Base-by-base conservation (phyloP, 2,888 invertebrate genomes). In the Cordylochernes scorpioides region DNA sequence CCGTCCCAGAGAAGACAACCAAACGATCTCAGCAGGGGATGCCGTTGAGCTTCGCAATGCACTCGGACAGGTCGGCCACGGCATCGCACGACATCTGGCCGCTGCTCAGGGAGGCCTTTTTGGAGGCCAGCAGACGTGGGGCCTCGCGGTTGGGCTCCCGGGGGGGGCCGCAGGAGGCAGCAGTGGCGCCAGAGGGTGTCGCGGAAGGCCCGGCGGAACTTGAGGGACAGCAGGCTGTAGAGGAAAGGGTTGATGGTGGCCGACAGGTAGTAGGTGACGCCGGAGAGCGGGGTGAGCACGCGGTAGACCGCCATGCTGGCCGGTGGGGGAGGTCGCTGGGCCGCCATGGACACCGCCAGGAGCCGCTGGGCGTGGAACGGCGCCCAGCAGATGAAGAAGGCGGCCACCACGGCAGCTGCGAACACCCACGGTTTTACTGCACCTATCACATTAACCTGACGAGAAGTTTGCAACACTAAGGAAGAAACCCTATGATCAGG, bases 281-380 rank as follows among this genome's bases (percentile, higher is more conserved):
- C 53, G 6, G 49, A 50, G 5, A 52, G 40, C 32, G 51, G 49
- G 39, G 45, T 51, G n/a, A 53, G 42, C 5, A 44, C 38, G 24
- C 42, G 43, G 30, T 46, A 45, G 3, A 43, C 38, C 5, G 39
- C 33, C 14, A 42, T 28, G 10, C 47, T 42, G 7, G 40, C 35
- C 5, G 40, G 35, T 1, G 45, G 45, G 39, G 47, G 47, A 8
- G 44, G 32, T 26, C 28, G 38, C n/a, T n/a, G n/a, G n/a, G n/a
- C n/a, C n/a, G n/a, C n/a, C n/a, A 40, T 21, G 26, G 31, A 39
- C 15, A 32, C 30, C 1, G 77, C 75, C 49, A 80, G 61, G 21
- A 86, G 60, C 29, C 86, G 59, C 52, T 86, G 86, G 7, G 77
- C 71, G 55, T 86, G 84, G 53, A 84, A 86, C 2, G 88, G 86